Evolutionary conservation across 1,140 invertebrate genomes (phyloP), one percentile per base, ranked within the genome.

Genomic region (Neodiprion virginianus): DNA sequence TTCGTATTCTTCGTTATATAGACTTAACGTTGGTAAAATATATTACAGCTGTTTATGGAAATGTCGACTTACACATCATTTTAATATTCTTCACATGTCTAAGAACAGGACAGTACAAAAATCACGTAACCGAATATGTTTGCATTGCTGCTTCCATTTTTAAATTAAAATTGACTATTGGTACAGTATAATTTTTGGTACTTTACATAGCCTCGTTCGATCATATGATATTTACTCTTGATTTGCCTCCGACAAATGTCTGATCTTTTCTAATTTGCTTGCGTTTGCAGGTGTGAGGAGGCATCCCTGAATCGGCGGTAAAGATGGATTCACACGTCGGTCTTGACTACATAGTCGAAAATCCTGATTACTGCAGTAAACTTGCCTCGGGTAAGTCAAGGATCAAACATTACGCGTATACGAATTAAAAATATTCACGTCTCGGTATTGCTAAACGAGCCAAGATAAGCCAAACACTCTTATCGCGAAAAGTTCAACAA

Each of bases 311-410:
- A 79, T 79, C 78, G 80, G 84, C 84, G 79, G 84, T 82, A 82
- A 86, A 83, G 79, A 95, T 96, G 95, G 95, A 96, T 90, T 95
- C 95, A 79, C 92, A 95, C 80, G 94, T 96, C 84, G 96, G 95
- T 81, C 91, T 97, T 85, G 96, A 97, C 90, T 97, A 96, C 87
- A 97, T 98, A 85, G 95, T 97, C 72, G 96, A 97, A 86, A 96
- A 97, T 89, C 93, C 93, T 76, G 96, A 97, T 87, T 98, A 98
- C 88, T 96, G 96, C 78, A 91, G 92, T 72, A 97, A 98, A 89
- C 92, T 98, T 82, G 96, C 96, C 61, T 93, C 91, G 84, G 93
- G 93, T 94, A 90, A 89, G 86, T 86, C 67, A 75, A 47, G 65
- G 53, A 21, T 61, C 49, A 40, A 40, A 5, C 28, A 40, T 40